These are phyloP conservation scores for Formica selysi DNA, from an alignment of 1,140 invertebrate species.

Conservation along the genomic window DNA sequence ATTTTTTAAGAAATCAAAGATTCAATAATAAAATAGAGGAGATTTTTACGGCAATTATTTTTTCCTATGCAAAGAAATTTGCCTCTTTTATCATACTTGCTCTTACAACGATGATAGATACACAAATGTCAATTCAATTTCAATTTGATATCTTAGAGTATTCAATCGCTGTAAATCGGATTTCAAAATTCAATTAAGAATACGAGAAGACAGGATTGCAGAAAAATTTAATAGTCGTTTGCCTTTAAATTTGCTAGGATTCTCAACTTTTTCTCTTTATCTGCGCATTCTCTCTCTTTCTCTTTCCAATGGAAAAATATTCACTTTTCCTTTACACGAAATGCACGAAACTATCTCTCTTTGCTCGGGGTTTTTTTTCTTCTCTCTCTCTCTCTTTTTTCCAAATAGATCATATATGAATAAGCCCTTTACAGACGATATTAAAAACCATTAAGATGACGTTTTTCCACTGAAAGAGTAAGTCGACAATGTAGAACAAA, in stretches of 20 bases:
- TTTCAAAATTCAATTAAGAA: slow-evolving; percentile 2
- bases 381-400: too few species aligned
- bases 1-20: background rate
- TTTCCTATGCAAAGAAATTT: background rate
- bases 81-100: background rate
- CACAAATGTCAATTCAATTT: slow-evolving; percentile 3
- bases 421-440: background rate
- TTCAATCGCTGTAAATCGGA: slow-evolving; percentile 7
- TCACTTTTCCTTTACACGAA: slow-evolving; percentile 1
- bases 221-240: slow-evolving; percentile 5
- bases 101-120: background rate
- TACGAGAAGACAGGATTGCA: slow-evolving; percentile 3
- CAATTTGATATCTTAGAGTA: background rate
- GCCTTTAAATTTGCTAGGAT: slow-evolving; percentile 7
- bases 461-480: background rate
- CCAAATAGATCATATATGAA: background rate
- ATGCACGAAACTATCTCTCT: background rate
- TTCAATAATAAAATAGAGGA: background rate
- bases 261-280: background rate
- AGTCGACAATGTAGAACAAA: background rate
- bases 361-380: background rate
- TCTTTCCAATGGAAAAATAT: background rate
- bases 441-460: background rate
- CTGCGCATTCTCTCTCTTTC: background rate
- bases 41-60: background rate